These are phyloP conservation scores for Chelonus insularis DNA, from an alignment of 1,140 invertebrate genomes.

Conservation along the genomic window DNA sequence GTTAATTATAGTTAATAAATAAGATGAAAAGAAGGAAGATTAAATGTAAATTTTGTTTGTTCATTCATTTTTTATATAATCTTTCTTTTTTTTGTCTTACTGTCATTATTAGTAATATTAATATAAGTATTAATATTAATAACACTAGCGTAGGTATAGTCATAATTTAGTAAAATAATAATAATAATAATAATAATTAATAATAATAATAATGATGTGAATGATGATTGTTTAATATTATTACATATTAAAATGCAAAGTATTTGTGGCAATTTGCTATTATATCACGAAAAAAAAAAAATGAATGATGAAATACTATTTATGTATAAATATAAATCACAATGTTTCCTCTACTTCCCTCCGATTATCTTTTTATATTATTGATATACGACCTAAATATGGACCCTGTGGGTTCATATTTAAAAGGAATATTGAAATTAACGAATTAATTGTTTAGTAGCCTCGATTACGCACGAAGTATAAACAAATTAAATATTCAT, in stretches of 20 bases:
- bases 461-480: not conserved
- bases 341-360: conserved; percentile 39
- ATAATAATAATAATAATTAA: too few relatives aligned
- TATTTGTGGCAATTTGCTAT: conserved; percentile 47
- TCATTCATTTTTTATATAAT: too few relatives aligned
- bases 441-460: not conserved
- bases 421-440: not conserved
- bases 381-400: not conserved
- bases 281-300: conserved; percentile 40
- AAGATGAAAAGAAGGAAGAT: too few relatives aligned
- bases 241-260: conserved; percentile 35
- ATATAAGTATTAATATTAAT: too few relatives aligned
- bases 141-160: too few relatives aligned
- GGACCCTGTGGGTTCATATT: not conserved
- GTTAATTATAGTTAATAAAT: too few relatives aligned
- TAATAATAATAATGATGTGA: too few relatives aligned
- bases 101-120: too few relatives aligned
- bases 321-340: too few relatives aligned
- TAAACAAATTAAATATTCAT: not conserved
- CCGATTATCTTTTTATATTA: conserved; percentile 39
- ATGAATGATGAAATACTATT: conserved; percentile 27
- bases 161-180: too few relatives aligned
- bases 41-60: too few relatives aligned
- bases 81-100: too few relatives aligned
- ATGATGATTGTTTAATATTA: conserved; percentile 4